Percentiles rank a stretch among this genome's conserved stretches.
These are phyloP conservation scores for Hybognathus amarus DNA, from an alignment of 2,797 vertebrate genomes.

Conservation along the genomic window DNA sequence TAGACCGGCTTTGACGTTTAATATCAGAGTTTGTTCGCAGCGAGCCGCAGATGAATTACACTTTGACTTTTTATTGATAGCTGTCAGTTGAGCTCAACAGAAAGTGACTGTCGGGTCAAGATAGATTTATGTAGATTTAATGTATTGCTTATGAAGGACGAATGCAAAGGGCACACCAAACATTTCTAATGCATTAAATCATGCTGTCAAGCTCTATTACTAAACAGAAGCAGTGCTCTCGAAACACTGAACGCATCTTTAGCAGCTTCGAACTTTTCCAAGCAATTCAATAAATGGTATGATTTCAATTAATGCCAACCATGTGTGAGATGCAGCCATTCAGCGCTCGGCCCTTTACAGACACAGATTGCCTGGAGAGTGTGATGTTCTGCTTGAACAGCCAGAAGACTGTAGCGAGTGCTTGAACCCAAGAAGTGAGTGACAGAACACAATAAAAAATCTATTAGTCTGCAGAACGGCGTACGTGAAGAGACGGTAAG, in stretches of 20 bases:
- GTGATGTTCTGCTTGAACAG: constrained; percentile 64
- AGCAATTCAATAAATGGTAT: constrained; percentile 40
- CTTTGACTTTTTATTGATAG: constrained; percentile 50
- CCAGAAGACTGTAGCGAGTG: constrained; percentile 53
- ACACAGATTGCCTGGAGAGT: constrained; percentile 63
- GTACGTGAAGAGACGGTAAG: constrained; percentile 37
- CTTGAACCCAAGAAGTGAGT: constrained; percentile 58
- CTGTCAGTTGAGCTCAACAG: constrained; percentile 44
- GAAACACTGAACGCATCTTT: neutral
- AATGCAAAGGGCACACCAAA: neutral
- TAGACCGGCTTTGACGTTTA: constrained; percentile 46
- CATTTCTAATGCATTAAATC: neutral
- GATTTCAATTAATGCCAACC: constrained; percentile 58
- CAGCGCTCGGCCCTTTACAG: constrained; percentile 49
- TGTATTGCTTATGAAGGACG: neutral
- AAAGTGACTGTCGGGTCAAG: constrained; percentile 20
- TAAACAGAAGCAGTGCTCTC: neutral
- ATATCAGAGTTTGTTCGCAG: constrained; percentile 45
- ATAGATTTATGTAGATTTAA: neutral
- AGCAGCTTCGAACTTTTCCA: neutral
- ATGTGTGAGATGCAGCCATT: constrained; percentile 52
- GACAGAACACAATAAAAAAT: constrained; percentile 62
- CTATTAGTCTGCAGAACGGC: constrained; percentile 56
- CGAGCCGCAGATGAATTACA: constrained; percentile 37
- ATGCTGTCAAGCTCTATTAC: neutral